Evolutionary conservation across 1,140 invertebrate genomes (phyloP).

Genomic region (Cherax destructor): DNA sequence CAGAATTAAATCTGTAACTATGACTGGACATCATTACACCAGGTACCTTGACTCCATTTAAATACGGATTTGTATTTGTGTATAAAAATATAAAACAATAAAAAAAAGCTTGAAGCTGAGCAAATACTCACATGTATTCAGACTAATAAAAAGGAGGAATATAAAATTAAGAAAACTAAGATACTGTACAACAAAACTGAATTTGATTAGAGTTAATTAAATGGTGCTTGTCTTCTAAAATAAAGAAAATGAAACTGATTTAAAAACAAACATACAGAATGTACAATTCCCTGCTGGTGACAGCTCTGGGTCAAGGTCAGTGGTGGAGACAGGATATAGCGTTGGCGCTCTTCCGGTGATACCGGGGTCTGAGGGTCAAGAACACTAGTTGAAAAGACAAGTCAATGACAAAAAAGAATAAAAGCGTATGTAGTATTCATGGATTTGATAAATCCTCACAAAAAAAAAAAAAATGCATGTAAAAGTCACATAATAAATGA

Average conservation of each 20-base stretch:
- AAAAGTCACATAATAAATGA: too few relatives aligned
- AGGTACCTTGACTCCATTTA: background rate
- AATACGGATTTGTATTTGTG: background rate
- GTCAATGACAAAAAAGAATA: background rate
- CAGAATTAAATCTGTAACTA: background rate
- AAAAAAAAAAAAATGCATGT: background rate
- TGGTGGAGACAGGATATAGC: slow-evolving; percentile 46
- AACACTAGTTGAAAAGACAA: slow-evolving; percentile 9
- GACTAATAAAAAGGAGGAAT: background rate
- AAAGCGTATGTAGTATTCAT: background rate
- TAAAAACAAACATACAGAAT: slow-evolving; percentile 42
- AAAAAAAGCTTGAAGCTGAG: background rate
- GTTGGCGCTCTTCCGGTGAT: slow-evolving; percentile 34
- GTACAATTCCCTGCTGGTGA: slow-evolving; percentile 40
- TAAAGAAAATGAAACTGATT: slow-evolving; percentile 7
- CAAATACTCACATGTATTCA: background rate
- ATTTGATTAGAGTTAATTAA: background rate
- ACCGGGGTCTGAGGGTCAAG: slow-evolving; percentile 47
- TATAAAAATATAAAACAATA: background rate
- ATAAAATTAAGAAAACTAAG: background rate
- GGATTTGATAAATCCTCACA: background rate
- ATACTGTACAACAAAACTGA: background rate
- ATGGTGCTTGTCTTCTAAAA: background rate
- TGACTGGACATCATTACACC: background rate
- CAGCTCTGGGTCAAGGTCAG: slow-evolving; percentile 42